These are phyloP conservation scores for Drosophila simulans DNA, from an alignment of 1,140 invertebrate genomes.

Conservation along the genomic window DNA sequence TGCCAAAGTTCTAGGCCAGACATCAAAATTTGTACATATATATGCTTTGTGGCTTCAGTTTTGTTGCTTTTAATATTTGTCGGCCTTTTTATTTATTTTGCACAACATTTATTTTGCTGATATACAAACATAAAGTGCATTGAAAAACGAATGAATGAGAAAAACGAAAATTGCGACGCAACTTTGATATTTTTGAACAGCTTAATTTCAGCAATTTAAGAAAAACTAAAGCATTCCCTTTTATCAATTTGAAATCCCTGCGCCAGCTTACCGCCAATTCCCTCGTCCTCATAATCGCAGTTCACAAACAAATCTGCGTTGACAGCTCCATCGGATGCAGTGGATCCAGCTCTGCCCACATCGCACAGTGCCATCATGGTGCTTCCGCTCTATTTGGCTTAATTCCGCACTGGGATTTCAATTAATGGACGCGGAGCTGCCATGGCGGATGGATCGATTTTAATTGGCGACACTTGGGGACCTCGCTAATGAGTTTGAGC, in stretches of 20 bases:
- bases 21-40: constrained; percentile 29
- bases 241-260: constrained; percentile 10
- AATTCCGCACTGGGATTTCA: constrained; percentile 41
- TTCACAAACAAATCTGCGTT: constrained; percentile 21
- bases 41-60: constrained; percentile 18
- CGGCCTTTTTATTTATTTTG: constrained; percentile 50
- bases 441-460: constrained; percentile 33
- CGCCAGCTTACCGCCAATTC: constrained; percentile 66
- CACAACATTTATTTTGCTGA: constrained; percentile 51
- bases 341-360: constrained; percentile 2
- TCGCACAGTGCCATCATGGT: constrained; percentile 38
- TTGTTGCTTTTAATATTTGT: constrained; percentile 37
- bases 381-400: constrained; percentile 60
- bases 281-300: constrained; percentile 63
- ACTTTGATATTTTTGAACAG: constrained; percentile 1
- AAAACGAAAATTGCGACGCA: constrained; percentile 40
- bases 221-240: neutral
- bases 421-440: constrained; percentile 33
- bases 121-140: constrained; percentile 26
- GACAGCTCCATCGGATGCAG: neutral
- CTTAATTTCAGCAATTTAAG: neutral
- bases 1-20: constrained; percentile 20
- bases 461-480: constrained; percentile 54
- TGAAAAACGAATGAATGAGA: constrained; percentile 12
- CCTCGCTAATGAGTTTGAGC: constrained; percentile 35